Conservation (phyloP, 2,797 vertebrate species). For the Girardinus metallicus region DNA sequence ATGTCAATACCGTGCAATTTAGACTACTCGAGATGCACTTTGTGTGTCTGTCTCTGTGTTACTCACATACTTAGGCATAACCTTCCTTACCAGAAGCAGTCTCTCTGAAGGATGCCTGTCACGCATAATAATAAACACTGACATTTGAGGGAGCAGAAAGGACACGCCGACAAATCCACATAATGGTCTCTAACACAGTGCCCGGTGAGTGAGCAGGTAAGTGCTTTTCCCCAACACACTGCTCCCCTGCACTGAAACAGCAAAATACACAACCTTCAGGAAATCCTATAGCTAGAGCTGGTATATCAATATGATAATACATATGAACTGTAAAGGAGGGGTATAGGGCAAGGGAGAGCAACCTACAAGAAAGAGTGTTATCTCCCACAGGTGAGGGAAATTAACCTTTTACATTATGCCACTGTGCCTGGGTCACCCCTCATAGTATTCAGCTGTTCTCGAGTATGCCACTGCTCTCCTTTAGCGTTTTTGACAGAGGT, state of each 20-base stretch:
- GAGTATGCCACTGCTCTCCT: conserved; percentile 26
- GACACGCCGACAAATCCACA: conserved; percentile 64
- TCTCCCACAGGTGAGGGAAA: conserved; percentile 49
- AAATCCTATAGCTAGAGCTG: conserved; percentile 61
- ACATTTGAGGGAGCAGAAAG: conserved; percentile 69
- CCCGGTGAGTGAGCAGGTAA: conserved; percentile 53
- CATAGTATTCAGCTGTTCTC: conserved; percentile 41
- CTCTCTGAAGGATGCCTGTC: conserved; percentile 54
- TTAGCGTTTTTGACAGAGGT: conserved; percentile 40
- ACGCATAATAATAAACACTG: conserved; percentile 70
- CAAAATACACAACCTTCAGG: conserved; percentile 52
- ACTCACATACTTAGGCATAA: conserved; percentile 18
- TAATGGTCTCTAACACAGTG: conserved; percentile 51
- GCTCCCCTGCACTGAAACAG: conserved; percentile 27
- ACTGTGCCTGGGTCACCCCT: conserved; percentile 52
- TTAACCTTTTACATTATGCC: conserved; percentile 64
- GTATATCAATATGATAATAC: conserved; percentile 72
- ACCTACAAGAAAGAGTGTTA: conserved; percentile 46
- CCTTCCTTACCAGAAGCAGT: conserved; percentile 36
- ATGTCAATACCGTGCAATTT: conserved; percentile 31
- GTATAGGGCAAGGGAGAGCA: not conserved
- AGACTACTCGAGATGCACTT: conserved; percentile 37
- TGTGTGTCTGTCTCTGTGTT: conserved; percentile 3
- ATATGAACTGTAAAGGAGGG: conserved; percentile 36
- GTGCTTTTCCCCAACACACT: conserved; percentile 29